These are phyloP conservation scores for Oreochromis spilurus DNA, from an alignment of 2,113 vertebrate species.

Conservation along the genomic window DNA sequence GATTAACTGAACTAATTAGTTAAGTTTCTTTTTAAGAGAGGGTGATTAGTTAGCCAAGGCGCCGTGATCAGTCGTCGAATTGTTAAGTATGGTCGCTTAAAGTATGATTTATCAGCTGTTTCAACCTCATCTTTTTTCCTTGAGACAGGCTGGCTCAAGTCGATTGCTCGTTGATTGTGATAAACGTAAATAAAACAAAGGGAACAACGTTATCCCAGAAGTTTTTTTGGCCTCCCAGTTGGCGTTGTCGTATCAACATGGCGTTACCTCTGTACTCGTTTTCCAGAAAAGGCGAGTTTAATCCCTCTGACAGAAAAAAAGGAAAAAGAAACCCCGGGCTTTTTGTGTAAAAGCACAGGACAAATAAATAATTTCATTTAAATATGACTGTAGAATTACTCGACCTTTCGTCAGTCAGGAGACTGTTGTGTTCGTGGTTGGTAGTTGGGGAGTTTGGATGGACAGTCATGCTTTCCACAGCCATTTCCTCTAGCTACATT, in stretches of 20 bases:
- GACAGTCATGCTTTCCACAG: slow-evolving; percentile 90
- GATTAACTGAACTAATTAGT: background rate
- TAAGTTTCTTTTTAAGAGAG: background rate
- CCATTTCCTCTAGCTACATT: slow-evolving; percentile 85
- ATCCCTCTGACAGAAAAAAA: slow-evolving; percentile 76
- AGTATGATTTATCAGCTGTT: slow-evolving; percentile 24
- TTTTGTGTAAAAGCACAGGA: slow-evolving; percentile 80
- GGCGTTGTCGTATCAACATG: slow-evolving; percentile 77
- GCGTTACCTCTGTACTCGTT: slow-evolving; percentile 80
- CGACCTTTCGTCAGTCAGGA: slow-evolving; percentile 90
- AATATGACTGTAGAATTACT: slow-evolving; percentile 85
- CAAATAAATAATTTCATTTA: slow-evolving; percentile 80
- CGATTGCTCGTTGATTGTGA: slow-evolving; percentile 38
- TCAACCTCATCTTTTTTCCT: slow-evolving; percentile 22
- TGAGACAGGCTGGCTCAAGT: slow-evolving; percentile 23
- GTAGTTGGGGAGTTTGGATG: slow-evolving; percentile 87
- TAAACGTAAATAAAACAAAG: slow-evolving; percentile 38
- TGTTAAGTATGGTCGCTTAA: background rate
- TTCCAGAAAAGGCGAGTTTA: slow-evolving; percentile 81
- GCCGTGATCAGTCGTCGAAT: background rate
- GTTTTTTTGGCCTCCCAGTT: slow-evolving; percentile 71
- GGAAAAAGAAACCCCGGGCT: slow-evolving; percentile 71
- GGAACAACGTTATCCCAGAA: slow-evolving; percentile 55
- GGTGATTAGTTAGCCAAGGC: background rate
- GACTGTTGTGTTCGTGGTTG: slow-evolving; percentile 84